Evolutionary conservation across 2,797 vertebrate species (phyloP), one percentile per base, ranked within the genome.

Genomic region (Glyptemys insculpta): DNA sequence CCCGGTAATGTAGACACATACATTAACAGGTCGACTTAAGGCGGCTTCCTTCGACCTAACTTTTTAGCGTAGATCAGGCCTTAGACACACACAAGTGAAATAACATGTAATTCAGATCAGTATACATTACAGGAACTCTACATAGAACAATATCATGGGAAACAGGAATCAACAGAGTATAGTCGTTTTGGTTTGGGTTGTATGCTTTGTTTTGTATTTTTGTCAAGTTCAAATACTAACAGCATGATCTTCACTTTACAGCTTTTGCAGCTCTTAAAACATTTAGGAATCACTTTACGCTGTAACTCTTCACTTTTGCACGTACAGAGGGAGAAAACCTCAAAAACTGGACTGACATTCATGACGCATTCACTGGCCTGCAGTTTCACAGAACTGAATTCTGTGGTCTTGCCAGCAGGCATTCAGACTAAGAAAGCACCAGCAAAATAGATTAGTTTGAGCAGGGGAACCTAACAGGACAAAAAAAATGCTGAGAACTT

Each of bases 111-210:
- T 90, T 89, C 89, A 91, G 83, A 94, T 94, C 65, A 94, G 80
- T 92, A 93, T 81, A 86, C n/a, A 83, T 34, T 65, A 72, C 47
- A 76, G 15, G 87, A 78, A 6, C 92, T 54, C 15, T 59, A 83
- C 81, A 80, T 7, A 91, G 87, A 44, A 93, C 93, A 95, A 81
- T 95, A 95, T 88, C 65, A 87, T 37, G 79, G 85, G 83, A 95
- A 96, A 91, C 12, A 76, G 81, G 91, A 94, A 94, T 83, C 91
- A 95, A 92, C 53, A 81, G 29, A 92, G 44, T 1, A 59, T 3
- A 59, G 74, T 44, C 92, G 41, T 52, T 83, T 81, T 79, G 57
- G 37, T 65, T n/a, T 65, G 34, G 34, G 18, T n/a, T 65, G 62
- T 65, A 31, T 16, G 62, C n/a, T 65, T n/a, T 86, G 34, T 23